Conservation (phyloP, 1,140 invertebrate genomes). For the Apis florea region DNA sequence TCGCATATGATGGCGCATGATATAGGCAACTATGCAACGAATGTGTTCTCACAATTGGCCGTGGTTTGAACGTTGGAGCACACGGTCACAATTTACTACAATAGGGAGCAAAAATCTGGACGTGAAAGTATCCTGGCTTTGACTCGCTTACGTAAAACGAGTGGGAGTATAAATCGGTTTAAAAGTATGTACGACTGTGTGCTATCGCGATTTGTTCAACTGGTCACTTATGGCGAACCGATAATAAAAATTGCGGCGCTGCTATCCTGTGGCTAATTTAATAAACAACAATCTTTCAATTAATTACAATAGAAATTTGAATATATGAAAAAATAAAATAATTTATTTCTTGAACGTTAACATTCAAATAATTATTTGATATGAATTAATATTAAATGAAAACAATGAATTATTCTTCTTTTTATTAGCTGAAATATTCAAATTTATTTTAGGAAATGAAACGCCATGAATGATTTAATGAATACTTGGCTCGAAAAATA, state of each 20-base stretch:
- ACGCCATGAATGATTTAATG: neutral
- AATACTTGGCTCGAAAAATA: too few relatives aligned
- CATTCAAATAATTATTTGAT: too few relatives aligned
- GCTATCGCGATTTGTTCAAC: slow-evolving; percentile 3
- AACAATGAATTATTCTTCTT: too few relatives aligned
- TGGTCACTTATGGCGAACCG: neutral
- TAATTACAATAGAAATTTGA: neutral
- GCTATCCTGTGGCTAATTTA: neutral
- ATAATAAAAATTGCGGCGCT: neutral
- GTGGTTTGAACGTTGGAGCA: slow-evolving; percentile 67
- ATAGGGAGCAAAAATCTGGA: slow-evolving; percentile 68
- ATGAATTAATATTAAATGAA: too few relatives aligned
- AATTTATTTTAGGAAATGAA: neutral
- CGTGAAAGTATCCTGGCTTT: slow-evolving; percentile 72
- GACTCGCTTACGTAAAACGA: slow-evolving; percentile 65
- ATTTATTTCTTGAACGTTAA: too few relatives aligned
- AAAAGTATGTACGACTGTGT: slow-evolving; percentile 55
- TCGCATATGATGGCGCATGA: neutral
- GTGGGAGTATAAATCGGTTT: slow-evolving; percentile 68
- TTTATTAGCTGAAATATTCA: too few relatives aligned
- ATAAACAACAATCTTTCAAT: neutral
- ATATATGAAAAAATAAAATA: too few relatives aligned
- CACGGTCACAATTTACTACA: slow-evolving; percentile 68
- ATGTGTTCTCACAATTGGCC: slow-evolving; percentile 39
- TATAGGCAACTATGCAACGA: slow-evolving; percentile 24